Conservation (phyloP, 2,113 vertebrate genomes). For the Microtus montanus region DNA sequence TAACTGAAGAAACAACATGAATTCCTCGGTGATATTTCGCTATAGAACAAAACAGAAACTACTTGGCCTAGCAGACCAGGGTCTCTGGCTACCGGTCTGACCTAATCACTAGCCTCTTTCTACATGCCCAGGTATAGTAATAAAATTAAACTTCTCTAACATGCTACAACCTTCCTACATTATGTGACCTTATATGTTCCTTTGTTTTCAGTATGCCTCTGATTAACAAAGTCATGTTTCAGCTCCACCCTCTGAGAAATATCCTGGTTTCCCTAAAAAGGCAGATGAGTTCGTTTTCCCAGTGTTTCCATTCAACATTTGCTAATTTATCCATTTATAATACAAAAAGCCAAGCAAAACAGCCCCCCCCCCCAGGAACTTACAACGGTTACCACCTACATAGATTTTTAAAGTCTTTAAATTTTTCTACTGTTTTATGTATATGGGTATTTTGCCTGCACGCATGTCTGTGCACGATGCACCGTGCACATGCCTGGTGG, state of each 20-base stretch:
- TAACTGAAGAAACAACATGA: background rate
- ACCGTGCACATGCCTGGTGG: background rate
- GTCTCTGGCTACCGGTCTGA: background rate
- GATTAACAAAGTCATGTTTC: slow-evolving; percentile 23
- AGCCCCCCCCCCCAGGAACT: background rate
- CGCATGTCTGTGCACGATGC: background rate
- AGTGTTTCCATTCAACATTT: background rate
- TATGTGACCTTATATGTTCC: background rate
- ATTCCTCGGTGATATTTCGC: background rate
- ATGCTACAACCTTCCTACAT: background rate
- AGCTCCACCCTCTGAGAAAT: background rate
- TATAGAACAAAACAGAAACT: slow-evolving; percentile 11
- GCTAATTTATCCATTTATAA: background rate
- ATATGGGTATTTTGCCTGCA: background rate
- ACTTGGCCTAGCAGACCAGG: background rate
- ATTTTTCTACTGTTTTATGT: background rate
- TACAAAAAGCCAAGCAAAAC: background rate
- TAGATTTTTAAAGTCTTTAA: background rate
- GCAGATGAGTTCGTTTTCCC: background rate
- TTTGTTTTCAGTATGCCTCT: background rate
- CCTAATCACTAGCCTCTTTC: background rate
- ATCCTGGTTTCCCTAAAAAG: background rate
- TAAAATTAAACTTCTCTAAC: background rate
- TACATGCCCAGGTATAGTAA: background rate
- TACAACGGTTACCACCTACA: background rate